Evolutionary conservation across 2,113 vertebrate genomes (phyloP).

Genomic region (Tyrannus savana): DNA sequence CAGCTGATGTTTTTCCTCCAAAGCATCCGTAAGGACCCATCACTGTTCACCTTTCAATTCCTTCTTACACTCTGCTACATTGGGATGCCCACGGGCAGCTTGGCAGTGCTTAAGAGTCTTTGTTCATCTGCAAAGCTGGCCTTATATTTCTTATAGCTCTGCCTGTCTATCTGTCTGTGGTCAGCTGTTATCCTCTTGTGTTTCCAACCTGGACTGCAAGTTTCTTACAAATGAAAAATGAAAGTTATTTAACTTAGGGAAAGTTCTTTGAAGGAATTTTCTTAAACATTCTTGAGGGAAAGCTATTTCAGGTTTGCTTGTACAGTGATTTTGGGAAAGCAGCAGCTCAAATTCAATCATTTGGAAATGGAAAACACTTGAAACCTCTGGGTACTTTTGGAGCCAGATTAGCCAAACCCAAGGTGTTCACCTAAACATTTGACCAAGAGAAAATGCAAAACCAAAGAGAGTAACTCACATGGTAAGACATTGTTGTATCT

Average conservation of each 20-base stretch:
- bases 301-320: background rate
- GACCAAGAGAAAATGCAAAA: background rate
- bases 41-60: background rate
- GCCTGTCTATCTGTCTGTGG: background rate
- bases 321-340: background rate
- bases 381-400: background rate
- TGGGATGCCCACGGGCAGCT: background rate
- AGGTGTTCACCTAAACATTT: background rate
- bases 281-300: background rate
- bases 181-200: background rate
- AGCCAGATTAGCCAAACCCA: background rate
- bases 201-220: background rate
- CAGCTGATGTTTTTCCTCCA: background rate
- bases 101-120: background rate
- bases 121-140: background rate
- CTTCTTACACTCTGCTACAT: background rate
- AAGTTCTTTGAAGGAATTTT: background rate
- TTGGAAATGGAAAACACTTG: background rate
- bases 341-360: background rate
- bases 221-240: background rate
- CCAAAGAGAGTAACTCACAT: constrained; percentile 80
- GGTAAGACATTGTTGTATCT: constrained; percentile 96
- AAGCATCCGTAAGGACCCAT: background rate
- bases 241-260: background rate
- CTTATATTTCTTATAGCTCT: background rate